Base-by-base conservation (phyloP, 2,797 vertebrate species). In the Craterocephalus amniculus region DNA sequence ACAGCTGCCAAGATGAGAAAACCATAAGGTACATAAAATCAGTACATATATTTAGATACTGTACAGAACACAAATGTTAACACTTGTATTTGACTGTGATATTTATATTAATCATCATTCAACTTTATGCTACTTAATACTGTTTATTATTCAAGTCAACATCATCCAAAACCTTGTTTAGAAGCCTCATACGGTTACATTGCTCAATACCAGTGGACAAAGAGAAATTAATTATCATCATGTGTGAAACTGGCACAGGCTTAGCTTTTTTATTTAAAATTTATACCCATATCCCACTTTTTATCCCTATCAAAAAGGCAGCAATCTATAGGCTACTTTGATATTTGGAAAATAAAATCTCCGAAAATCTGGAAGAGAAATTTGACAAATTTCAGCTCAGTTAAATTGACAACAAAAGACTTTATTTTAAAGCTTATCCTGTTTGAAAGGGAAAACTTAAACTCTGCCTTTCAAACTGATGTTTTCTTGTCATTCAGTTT, bases 401-500 rank as follows among this genome's bases (percentile, higher is more conserved):
- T 27, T 27, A 24, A 52, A 4, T 27, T 26, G 13, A 52, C 24
- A 52, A 27, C 24, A 27, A 52, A 7, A 52, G 12, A 26, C 51
- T 52, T 52, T 6, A 52, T 52, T 52, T 14, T 52, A 27, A 52
- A 52, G 24, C 13, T 52, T 16, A 27, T 27, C 12, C 51, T 27
- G 12, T 14, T 52, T 52, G 12, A 52, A 13, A 14, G 26, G 24
- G 27, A 22, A 22, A 49, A 22, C 24, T 22, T 11, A 11, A 11
- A 49, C 22, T 24, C 9, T n/a, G n/a, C 48, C 26, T 54, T 55
- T 65, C 26, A 65, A 55, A 32, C 3, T 4, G 16, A 76, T 49
- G 0, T 6, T 54, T 45, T 72, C 1, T 26, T 59, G 31, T 67
- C 58, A 18, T 22, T 63, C 54, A 54, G 67, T 32, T 31, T 72